Conservation (phyloP, 2,888 invertebrate species). For the Therioaphis trifolii region DNA sequence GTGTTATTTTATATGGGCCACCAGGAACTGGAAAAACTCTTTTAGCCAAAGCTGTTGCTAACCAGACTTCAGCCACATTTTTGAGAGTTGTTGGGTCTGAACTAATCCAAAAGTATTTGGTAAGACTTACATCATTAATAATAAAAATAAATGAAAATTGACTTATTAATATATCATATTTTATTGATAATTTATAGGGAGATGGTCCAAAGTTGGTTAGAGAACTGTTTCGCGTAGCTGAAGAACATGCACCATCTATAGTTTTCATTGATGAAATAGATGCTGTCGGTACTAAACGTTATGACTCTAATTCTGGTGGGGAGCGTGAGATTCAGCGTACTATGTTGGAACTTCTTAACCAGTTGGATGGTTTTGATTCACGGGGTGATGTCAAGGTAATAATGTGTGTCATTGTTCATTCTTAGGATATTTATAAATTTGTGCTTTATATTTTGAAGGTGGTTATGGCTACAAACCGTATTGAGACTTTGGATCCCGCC, state of each 20-base stretch:
- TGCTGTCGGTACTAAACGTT: constrained; percentile 98
- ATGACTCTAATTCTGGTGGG: constrained; percentile 99
- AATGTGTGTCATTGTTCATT: constrained; percentile 64
- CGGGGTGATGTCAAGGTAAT: constrained; percentile 93
- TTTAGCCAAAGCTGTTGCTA: constrained; percentile 98
- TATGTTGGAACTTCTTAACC: constrained; percentile 98
- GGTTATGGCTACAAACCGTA: constrained; percentile 97
- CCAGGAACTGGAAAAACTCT: constrained; percentile 99
- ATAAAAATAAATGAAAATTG: neutral
- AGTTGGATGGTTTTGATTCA: constrained; percentile 97
- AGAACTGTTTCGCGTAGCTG: constrained; percentile 98
- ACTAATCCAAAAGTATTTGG: constrained; percentile 97
- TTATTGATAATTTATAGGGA: constrained; percentile 73
- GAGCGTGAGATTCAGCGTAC: constrained; percentile 99
- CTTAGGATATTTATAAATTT: constrained; percentile 23
- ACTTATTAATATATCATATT: neutral
- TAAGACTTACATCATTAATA: constrained; percentile 68
- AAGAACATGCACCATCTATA: constrained; percentile 99
- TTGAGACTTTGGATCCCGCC: constrained; percentile 98
- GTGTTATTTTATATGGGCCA: constrained; percentile 96
- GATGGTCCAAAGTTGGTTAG: constrained; percentile 98
- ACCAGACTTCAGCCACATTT: constrained; percentile 99
- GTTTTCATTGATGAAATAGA: constrained; percentile 99
- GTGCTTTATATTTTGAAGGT: constrained; percentile 72
- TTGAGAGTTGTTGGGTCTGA: constrained; percentile 99